Conservation (phyloP, 2,113 vertebrate species). For the Scopus umbretta region DNA sequence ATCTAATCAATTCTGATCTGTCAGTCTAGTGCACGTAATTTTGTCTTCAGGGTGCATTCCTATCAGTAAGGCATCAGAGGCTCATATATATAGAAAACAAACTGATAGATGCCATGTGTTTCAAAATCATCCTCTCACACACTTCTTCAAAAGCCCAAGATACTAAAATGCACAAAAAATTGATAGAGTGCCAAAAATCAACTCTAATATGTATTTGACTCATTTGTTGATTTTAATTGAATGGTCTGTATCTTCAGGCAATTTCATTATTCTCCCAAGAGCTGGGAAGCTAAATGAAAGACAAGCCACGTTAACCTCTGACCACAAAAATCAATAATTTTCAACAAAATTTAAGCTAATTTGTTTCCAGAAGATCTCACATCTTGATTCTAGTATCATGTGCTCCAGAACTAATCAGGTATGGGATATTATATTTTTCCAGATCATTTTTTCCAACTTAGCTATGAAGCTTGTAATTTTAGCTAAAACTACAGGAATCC, state of each 20-base stretch:
- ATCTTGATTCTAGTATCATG: not conserved
- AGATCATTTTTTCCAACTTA: not conserved
- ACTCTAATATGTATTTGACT: not conserved
- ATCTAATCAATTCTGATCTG: slow-evolving; percentile 27
- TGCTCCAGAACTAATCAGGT: not conserved
- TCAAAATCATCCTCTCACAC: not conserved
- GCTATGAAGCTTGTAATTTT: not conserved
- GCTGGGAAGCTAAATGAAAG: slow-evolving; percentile 54
- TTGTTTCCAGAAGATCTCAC: slow-evolving; percentile 74
- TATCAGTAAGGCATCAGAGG: not conserved
- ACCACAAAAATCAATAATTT: slow-evolving; percentile 80
- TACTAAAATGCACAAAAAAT: not conserved
- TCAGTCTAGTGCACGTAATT: not conserved
- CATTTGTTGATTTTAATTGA: slow-evolving; percentile 65
- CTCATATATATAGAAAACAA: not conserved
- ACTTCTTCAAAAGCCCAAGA: not conserved
- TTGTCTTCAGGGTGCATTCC: slow-evolving; percentile 12
- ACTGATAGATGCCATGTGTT: not conserved
- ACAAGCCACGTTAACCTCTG: slow-evolving; percentile 79
- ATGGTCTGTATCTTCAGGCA: slow-evolving; percentile 53
- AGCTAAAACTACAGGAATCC: not conserved
- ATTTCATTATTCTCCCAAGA: slow-evolving; percentile 60
- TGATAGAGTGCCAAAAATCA: not conserved
- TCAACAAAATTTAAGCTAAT: slow-evolving; percentile 81
- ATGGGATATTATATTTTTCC: not conserved